Evolutionary conservation across 2,113 vertebrate genomes (phyloP).

Genomic region (Ceuthmochares aereus): DNA sequence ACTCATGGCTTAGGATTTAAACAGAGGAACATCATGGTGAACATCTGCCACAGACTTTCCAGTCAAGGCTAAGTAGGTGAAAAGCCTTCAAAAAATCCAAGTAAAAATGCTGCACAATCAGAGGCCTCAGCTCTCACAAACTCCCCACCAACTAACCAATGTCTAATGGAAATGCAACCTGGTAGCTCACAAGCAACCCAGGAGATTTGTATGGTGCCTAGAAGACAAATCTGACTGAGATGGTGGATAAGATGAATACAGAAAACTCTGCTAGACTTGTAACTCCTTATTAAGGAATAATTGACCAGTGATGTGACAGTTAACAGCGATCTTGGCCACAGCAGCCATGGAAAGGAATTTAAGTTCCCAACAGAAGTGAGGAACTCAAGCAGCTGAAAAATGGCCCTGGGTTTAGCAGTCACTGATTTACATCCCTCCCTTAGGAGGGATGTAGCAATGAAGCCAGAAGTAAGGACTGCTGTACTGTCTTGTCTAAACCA

Average conservation of each 20-base stretch:
- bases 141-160: not conserved
- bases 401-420: not conserved
- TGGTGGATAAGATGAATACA: not conserved
- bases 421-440: not conserved
- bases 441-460: accelerated
- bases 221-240: not conserved
- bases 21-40: not conserved
- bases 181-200: not conserved
- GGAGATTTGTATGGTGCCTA: not conserved
- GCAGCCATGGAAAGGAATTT: not conserved
- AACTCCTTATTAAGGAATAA: not conserved
- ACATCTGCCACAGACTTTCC: not conserved
- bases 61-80: not conserved
- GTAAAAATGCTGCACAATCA: not conserved
- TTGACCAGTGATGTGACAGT: not conserved
- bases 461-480: not conserved
- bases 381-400: not conserved
- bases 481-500: not conserved
- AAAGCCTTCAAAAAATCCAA: not conserved
- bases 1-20: not conserved
- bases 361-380: not conserved
- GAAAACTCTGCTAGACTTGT: not conserved
- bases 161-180: not conserved
- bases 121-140: not conserved
- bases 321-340: not conserved